phyloP scores from a whole-genome alignment of 2,113 vertebrate genomes.

The Tragelaphus strepsiceros region DNA sequence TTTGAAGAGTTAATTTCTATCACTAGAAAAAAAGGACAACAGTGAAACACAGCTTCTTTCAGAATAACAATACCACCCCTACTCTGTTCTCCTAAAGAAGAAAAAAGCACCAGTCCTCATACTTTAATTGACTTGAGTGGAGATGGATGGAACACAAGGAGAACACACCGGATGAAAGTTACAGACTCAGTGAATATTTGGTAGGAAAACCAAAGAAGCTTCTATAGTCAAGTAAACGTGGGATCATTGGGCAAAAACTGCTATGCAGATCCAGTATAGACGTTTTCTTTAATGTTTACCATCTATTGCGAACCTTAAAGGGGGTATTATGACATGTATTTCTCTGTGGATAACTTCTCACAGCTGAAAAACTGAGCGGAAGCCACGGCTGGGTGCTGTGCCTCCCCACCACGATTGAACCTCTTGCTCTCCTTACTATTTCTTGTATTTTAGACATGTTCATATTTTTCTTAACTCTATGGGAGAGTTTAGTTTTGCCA shows the following conservation, averaged over 20 bases:
- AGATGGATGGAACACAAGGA: background rate
- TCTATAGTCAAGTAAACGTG: background rate
- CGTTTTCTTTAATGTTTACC: background rate
- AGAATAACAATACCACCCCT: background rate
- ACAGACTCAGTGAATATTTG: background rate
- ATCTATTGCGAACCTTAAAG: background rate
- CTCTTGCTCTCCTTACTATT: background rate
- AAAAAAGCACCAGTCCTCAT: background rate
- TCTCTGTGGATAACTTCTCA: background rate
- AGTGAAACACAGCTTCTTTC: background rate
- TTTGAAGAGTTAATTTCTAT: background rate
- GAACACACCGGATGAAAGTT: background rate
- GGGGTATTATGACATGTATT: background rate
- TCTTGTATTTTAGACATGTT: background rate
- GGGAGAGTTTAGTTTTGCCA: background rate
- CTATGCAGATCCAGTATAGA: background rate
- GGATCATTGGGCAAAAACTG: background rate
- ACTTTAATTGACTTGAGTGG: background rate
- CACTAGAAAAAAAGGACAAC: background rate
- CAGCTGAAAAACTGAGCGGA: background rate
- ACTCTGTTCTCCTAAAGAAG: background rate
- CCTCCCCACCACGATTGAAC: background rate
- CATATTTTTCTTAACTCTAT: background rate
- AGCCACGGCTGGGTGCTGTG: background rate
- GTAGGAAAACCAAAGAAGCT: background rate